Conservation (phyloP, 2,797 vertebrate genomes). For the Sylvilagus floridanus region DNA sequence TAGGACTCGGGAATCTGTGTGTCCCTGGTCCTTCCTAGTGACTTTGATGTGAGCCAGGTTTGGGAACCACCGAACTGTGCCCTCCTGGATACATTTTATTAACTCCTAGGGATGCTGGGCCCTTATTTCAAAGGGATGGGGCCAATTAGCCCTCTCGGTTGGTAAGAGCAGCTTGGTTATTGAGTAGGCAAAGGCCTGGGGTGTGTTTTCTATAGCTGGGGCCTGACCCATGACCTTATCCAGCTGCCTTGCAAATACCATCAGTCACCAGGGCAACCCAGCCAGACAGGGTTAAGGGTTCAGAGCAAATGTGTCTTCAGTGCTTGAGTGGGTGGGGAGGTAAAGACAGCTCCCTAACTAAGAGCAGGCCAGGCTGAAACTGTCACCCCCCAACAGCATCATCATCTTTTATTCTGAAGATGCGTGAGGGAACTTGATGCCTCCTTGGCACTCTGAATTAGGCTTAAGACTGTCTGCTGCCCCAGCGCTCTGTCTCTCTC, state of each 20-base stretch:
- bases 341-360: background rate
- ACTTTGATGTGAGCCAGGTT: background rate
- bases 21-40: background rate
- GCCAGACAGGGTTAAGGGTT: conserved; percentile 67
- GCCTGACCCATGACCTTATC: conserved; percentile 73
- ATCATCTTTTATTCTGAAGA: conserved; percentile 33
- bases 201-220: conserved; percentile 73
- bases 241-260: conserved; percentile 77
- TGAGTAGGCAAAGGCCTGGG: conserved; percentile 75
- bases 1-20: background rate
- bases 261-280: conserved; percentile 77
- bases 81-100: conserved; percentile 72
- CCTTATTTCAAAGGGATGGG: conserved; percentile 76
- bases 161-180: conserved; percentile 77
- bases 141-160: conserved; percentile 83
- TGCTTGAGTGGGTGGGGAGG: background rate
- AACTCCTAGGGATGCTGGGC: conserved; percentile 67
- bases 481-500: background rate
- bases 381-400: background rate
- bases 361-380: background rate
- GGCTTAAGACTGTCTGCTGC: background rate
- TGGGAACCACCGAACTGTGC: conserved; percentile 15
- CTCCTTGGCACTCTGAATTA: background rate
- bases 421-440: background rate
- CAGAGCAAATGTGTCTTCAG: conserved; percentile 48